Evolutionary conservation across 1,140 invertebrate genomes (phyloP).

Genomic region (Sipha flava): DNA sequence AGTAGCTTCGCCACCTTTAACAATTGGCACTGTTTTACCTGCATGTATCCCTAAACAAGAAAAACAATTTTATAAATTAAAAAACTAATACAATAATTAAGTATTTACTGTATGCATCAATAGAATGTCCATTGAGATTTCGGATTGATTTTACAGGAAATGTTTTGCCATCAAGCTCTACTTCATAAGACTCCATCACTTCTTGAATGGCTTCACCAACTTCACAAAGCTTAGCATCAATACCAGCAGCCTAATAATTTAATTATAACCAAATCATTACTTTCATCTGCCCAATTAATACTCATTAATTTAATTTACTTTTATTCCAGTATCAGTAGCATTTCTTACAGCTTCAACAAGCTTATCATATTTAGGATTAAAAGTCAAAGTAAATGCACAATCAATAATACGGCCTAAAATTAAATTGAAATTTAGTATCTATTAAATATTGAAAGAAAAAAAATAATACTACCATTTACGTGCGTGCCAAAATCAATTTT

Average conservation of each 20-base stretch:
- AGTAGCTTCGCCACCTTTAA: constrained; percentile 94
- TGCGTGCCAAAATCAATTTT: constrained; percentile 99
- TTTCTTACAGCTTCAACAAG: constrained; percentile 92
- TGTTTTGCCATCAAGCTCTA: constrained; percentile 93
- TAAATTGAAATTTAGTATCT: neutral
- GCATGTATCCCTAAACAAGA: constrained; percentile 76
- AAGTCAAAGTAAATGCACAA: constrained; percentile 95
- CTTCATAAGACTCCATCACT: constrained; percentile 99
- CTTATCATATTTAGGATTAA: constrained; percentile 94
- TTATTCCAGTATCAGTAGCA: constrained; percentile 96
- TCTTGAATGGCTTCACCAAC: constrained; percentile 97
- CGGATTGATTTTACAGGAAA: constrained; percentile 96
- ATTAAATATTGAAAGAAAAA: neutral
- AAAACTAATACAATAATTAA: neutral
- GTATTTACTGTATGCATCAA: constrained; percentile 81
- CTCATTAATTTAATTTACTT: constrained; percentile 45
- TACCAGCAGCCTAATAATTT: constrained; percentile 63
- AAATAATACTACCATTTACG: constrained; percentile 67
- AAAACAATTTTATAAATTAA: neutral
- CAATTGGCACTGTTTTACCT: constrained; percentile 98
- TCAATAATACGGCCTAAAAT: constrained; percentile 82
- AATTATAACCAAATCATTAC: constrained; percentile 9
- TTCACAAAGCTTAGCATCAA: constrained; percentile 95
- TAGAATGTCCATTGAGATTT: constrained; percentile 97
- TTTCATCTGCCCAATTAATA: neutral